Evolutionary conservation across 1,140 invertebrate species (phyloP).

Genomic region (Camponotus vicinus): DNA sequence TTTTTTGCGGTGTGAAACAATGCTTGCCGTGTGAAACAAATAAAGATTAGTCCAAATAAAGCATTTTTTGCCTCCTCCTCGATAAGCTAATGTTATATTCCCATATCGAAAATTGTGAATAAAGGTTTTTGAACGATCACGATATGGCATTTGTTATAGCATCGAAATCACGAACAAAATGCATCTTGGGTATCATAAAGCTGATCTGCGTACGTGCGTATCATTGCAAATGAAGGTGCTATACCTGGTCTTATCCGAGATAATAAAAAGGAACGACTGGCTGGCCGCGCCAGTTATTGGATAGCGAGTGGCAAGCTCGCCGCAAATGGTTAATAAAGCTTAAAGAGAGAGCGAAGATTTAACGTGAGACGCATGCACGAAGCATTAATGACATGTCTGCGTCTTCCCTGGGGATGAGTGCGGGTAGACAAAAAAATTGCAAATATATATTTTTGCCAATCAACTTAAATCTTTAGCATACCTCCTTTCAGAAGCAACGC

Average conservation of each 20-base stretch:
- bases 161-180: slow-evolving; percentile 47
- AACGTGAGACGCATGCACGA: slow-evolving; percentile 77
- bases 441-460: slow-evolving; percentile 16
- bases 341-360: slow-evolving; percentile 68
- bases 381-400: slow-evolving; percentile 81
- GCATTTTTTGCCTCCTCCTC: background rate
- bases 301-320: slow-evolving; percentile 73
- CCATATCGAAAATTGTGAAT: slow-evolving; percentile 32
- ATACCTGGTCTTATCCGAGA: slow-evolving; percentile 70
- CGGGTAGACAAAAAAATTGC: slow-evolving; percentile 79
- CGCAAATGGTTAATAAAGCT: slow-evolving; percentile 82
- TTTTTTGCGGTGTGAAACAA: background rate
- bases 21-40: background rate
- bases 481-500: slow-evolving; percentile 12
- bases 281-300: slow-evolving; percentile 67
- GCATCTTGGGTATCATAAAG: slow-evolving; percentile 65
- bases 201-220: slow-evolving; percentile 65
- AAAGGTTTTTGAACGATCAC: background rate
- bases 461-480: slow-evolving; percentile 42
- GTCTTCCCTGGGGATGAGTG: slow-evolving; percentile 57
- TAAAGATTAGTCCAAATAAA: background rate
- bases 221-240: slow-evolving; percentile 70
- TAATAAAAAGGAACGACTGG: slow-evolving; percentile 75
- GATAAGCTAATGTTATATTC: slow-evolving; percentile 29
- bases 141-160: background rate